phyloP scores from a whole-genome alignment of 1,140 invertebrate species.

The Phortica variegata region DNA sequence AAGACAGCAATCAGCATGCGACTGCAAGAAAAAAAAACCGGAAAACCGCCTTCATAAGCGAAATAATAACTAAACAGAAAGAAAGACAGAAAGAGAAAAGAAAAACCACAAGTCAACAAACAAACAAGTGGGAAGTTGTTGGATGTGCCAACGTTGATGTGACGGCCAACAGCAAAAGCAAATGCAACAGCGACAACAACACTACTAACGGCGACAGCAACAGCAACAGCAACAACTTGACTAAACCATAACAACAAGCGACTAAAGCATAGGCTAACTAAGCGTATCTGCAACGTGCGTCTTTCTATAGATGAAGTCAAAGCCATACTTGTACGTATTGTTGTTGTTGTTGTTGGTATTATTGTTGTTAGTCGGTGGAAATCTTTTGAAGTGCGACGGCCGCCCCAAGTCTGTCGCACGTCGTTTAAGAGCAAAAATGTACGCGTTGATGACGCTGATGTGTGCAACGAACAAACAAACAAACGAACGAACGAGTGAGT shows the following conservation, averaged over 20 bases:
- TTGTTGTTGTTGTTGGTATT: not conserved
- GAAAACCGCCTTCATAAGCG: slow-evolving; percentile 17
- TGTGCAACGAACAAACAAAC: slow-evolving; percentile 24
- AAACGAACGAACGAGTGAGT: not conserved
- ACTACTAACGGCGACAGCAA: slow-evolving; percentile 8
- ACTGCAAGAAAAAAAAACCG: not conserved
- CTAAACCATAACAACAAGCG: slow-evolving; percentile 39
- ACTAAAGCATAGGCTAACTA: no score
- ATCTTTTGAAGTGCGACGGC: slow-evolving; percentile 41
- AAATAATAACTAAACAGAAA: no score
- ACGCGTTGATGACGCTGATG: slow-evolving; percentile 45
- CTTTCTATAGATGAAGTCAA: no score
- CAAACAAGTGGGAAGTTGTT: slow-evolving; percentile 46
- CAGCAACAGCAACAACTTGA: not conserved
- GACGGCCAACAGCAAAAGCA: slow-evolving; percentile 6
- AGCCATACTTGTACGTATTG: no score
- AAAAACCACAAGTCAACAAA: slow-evolving; percentile 19
- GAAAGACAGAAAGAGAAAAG: no score
- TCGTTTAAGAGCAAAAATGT: slow-evolving; percentile 40
- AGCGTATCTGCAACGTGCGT: slow-evolving; percentile 17
- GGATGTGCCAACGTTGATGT: slow-evolving; percentile 13
- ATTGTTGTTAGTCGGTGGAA: slow-evolving; percentile 34
- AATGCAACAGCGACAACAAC: not conserved
- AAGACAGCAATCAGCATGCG: no score
- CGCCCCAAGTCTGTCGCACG: slow-evolving; percentile 26